Conservation (phyloP, 2,888 invertebrate genomes). For the Elegia similella region DNA sequence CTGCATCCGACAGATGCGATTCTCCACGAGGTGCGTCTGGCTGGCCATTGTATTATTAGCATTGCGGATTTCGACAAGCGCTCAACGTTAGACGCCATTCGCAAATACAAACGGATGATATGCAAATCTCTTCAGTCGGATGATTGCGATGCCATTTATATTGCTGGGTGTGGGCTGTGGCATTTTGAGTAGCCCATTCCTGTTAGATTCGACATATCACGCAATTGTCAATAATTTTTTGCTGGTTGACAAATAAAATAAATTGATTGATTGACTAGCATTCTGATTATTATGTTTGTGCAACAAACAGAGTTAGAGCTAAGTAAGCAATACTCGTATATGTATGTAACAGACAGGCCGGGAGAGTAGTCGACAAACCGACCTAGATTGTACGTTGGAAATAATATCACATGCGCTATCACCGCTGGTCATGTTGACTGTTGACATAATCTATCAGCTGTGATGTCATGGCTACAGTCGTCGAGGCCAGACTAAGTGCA, state of each 20-base stretch:
- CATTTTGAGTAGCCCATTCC: conserved; percentile 20
- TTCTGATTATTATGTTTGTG: conserved; percentile 46
- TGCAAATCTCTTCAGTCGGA: conserved; percentile 61
- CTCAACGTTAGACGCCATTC: conserved; percentile 60
- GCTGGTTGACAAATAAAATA: too few relatives aligned
- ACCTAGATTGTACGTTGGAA: conserved; percentile 36
- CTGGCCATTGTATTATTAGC: conserved; percentile 74
- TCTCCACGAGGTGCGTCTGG: conserved; percentile 62
- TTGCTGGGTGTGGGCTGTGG: conserved; percentile 33
- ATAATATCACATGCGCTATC: conserved; percentile 33
- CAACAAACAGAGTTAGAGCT: not conserved
- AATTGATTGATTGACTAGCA: conserved; percentile 27
- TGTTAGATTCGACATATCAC: conserved; percentile 19
- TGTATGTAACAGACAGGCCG: too few relatives aligned
- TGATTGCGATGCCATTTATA: conserved; percentile 50
- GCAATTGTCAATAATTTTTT: not conserved
- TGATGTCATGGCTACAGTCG: conserved; percentile 45
- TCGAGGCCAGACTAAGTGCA: conserved; percentile 43
- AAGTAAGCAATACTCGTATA: conserved; percentile 3
- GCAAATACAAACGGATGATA: conserved; percentile 65
- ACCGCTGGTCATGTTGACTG: conserved; percentile 40
- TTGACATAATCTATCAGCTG: conserved; percentile 52
- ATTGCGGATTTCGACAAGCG: conserved; percentile 73
- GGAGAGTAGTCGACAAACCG: not conserved
- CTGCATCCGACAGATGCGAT: conserved; percentile 52